Evolutionary conservation across 2,113 vertebrate species (phyloP).

Genomic region (Probosciger aterrimus): DNA sequence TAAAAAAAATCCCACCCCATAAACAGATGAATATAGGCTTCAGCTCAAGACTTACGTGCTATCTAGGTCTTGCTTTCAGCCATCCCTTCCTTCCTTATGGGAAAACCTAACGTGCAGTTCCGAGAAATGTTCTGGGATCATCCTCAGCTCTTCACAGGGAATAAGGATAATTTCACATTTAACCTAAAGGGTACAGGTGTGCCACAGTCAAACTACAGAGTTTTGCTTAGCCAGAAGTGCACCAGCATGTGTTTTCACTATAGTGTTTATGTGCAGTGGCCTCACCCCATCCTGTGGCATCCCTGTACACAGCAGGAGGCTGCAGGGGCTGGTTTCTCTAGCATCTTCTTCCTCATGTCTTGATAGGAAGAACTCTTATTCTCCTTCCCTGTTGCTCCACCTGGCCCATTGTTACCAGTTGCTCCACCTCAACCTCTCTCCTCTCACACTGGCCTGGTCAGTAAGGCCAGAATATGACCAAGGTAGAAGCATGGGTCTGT

Average conservation of each 20-base stretch:
- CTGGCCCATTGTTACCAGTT: background rate
- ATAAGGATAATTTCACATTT: background rate
- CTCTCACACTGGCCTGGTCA: background rate
- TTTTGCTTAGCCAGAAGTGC: background rate
- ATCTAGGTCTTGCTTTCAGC: background rate
- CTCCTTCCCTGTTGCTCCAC: background rate
- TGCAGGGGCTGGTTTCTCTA: background rate
- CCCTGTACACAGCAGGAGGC: background rate
- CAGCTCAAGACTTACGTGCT: background rate
- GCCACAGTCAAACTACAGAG: background rate
- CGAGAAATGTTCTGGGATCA: background rate
- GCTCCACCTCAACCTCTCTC: background rate
- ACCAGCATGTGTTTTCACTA: background rate
- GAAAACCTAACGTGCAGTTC: background rate
- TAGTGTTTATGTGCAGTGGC: background rate
- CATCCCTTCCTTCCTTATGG: background rate
- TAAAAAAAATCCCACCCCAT: background rate
- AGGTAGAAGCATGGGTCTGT: background rate
- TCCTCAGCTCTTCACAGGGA: background rate
- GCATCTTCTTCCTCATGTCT: background rate
- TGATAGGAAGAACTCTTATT: background rate
- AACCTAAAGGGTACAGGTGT: background rate
- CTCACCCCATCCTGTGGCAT: background rate
- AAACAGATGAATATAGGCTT: background rate
- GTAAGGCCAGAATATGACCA: background rate